phyloP scores from a whole-genome alignment of 2,797 vertebrate genomes.

The Lagorchestes hirsutus region DNA sequence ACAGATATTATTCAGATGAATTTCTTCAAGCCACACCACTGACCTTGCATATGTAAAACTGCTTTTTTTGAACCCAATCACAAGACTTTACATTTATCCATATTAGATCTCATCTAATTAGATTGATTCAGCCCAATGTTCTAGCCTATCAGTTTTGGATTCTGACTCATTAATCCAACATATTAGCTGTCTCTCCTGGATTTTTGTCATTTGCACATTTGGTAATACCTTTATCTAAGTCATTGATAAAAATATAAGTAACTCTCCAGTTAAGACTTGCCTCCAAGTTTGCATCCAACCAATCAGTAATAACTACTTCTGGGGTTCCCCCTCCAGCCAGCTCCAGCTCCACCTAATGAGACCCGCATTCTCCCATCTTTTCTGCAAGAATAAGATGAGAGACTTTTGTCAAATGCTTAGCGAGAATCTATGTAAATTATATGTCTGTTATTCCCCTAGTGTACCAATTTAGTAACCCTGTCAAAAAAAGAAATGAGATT shows the following conservation, averaged over 20 bases:
- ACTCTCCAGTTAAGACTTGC: not conserved
- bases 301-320: not conserved
- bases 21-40: not conserved
- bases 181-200: not conserved
- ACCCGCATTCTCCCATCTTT: not conserved
- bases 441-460: not conserved
- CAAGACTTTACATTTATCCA: not conserved
- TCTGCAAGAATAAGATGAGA: not conserved
- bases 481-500: not conserved
- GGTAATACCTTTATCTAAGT: not conserved
- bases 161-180: not conserved
- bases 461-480: not conserved
- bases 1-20: not conserved
- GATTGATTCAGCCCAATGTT: not conserved
- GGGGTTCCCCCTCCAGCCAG: not conserved
- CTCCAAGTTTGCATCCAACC: not conserved
- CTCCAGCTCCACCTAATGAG: not conserved
- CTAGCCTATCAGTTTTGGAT: not conserved
- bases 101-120: not conserved
- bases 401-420: not conserved
- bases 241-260: not conserved
- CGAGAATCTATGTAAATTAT: not conserved
- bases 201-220: not conserved
- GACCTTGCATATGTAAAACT: not conserved
- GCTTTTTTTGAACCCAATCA: not conserved